phyloP scores from a whole-genome alignment of 2,797 vertebrate genomes.

The Parauchenoglanis punctatus region DNA sequence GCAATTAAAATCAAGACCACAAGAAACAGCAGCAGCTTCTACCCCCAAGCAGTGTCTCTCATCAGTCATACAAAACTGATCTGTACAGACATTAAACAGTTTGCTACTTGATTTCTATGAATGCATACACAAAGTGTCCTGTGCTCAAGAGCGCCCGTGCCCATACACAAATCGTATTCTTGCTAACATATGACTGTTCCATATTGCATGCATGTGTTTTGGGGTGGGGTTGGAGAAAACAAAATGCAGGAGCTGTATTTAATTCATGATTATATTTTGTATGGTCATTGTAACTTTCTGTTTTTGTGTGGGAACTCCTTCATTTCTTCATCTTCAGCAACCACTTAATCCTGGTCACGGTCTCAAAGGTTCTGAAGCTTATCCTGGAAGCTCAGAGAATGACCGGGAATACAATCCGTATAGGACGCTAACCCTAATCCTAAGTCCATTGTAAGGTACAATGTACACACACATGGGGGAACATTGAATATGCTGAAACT shows the following conservation, averaged over 20 bases:
- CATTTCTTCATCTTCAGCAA: not conserved
- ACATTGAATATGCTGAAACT: not conserved
- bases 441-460: not conserved
- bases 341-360: not conserved
- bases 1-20: slow-evolving; percentile 4
- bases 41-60: not conserved
- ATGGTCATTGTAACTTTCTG: not conserved
- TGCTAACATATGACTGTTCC: not conserved
- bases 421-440: too few species aligned
- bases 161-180: not conserved
- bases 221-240: not conserved
- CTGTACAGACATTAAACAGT: not conserved
- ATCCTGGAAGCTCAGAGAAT: not conserved
- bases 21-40: not conserved
- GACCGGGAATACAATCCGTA: not conserved
- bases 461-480: not conserved
- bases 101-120: not conserved
- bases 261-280: not conserved
- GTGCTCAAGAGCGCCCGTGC: not conserved
- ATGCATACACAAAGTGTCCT: not conserved
- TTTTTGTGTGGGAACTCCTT: not conserved
- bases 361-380: not conserved
- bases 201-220: not conserved
- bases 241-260: not conserved
- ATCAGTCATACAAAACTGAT: not conserved